phyloP scores from a whole-genome alignment of 2,113 vertebrate species.

The Bettongia penicillata region DNA sequence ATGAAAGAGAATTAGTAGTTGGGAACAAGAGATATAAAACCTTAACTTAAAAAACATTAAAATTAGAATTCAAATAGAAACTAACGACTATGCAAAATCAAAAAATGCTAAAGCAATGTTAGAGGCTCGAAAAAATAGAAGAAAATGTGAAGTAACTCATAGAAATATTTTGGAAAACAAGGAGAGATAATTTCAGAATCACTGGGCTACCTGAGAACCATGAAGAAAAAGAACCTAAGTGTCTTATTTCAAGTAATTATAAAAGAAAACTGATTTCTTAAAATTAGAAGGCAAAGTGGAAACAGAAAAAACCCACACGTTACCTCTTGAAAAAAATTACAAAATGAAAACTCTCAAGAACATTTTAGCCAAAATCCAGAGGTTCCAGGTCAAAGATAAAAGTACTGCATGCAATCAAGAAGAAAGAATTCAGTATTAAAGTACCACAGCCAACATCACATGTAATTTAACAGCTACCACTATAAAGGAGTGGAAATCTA shows the following conservation, averaged over 20 bases:
- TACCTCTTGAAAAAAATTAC: background rate
- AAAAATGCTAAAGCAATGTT: background rate
- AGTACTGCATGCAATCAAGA: background rate
- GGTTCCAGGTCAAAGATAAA: background rate
- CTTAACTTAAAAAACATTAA: background rate
- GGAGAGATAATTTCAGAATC: background rate
- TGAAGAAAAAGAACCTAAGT: background rate
- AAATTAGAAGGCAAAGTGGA: background rate
- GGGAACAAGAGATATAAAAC: background rate
- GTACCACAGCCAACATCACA: background rate
- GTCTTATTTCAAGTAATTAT: background rate
- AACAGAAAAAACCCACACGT: background rate
- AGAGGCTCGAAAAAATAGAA: background rate
- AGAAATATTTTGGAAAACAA: background rate
- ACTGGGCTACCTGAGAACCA: background rate
- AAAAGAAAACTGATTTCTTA: background rate
- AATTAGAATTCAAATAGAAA: background rate
- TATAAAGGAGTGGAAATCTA: background rate
- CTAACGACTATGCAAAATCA: background rate
- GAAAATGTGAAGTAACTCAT: background rate
- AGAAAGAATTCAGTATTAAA: background rate
- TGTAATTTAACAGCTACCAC: background rate
- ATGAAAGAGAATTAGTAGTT: background rate
- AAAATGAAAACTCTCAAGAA: background rate
- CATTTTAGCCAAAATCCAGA: background rate